Conservation (phyloP, 92 coral and sea anemone genomes). For the Micromussa lordhowensis region DNA sequence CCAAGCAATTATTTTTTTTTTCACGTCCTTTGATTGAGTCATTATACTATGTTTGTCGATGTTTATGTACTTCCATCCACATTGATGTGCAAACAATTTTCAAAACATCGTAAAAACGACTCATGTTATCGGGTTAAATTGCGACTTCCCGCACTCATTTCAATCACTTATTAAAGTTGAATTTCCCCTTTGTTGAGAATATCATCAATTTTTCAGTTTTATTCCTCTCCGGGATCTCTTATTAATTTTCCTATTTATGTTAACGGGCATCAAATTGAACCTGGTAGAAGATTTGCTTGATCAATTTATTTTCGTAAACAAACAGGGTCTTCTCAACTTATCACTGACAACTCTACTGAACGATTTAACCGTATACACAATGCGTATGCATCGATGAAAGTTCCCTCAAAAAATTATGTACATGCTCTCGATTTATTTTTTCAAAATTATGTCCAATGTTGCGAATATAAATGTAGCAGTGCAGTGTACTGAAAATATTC, state of each 20-base stretch:
- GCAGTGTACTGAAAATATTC: neutral
- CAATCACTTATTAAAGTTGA: neutral
- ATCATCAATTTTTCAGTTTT: neutral
- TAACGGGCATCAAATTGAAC: neutral
- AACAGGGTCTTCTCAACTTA: too few species aligned
- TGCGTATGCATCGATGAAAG: neutral
- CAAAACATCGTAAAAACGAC: neutral
- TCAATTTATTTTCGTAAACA: too few species aligned
- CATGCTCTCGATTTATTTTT: neutral
- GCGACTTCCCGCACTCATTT: neutral
- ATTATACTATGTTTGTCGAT: neutral
- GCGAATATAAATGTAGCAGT: too few species aligned
- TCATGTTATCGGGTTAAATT: neutral
- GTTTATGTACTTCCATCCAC: neutral
- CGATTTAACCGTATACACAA: too few species aligned
- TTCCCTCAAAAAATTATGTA: neutral
- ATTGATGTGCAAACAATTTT: neutral
- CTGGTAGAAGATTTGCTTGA: too few species aligned
- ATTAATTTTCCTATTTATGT: too few species aligned
- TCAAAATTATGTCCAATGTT: neutral
- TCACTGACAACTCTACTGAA: too few species aligned
- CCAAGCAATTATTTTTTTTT: neutral
- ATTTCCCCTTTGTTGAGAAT: neutral
- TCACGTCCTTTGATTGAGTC: neutral
- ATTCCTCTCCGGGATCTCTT: neutral